phyloP scores from a whole-genome alignment of 2,888 invertebrate species.

The Heteropelma amictum region DNA sequence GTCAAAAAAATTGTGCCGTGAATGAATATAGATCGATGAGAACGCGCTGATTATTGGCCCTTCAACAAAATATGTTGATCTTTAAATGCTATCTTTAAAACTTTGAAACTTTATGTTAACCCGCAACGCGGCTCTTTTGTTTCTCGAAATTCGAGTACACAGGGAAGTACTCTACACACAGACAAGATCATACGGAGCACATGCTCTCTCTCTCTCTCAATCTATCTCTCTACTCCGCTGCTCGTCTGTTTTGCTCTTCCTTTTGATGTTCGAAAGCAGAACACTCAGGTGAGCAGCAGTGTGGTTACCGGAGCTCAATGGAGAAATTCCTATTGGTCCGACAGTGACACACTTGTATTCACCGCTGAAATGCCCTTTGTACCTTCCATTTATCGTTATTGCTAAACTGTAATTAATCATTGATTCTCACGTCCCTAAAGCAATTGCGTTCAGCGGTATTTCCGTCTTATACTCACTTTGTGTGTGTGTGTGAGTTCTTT shows the following conservation, averaged over 20 bases:
- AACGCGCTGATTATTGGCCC: no score
- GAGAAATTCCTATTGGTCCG: constrained; percentile 15
- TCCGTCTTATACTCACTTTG: background rate
- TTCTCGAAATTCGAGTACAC: background rate
- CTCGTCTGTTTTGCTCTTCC: background rate
- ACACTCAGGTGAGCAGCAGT: constrained; percentile 29
- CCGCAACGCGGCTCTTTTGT: background rate
- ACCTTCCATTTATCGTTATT: constrained; percentile 12
- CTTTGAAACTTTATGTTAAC: background rate
- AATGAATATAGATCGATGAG: no score
- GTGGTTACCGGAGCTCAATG: constrained; percentile 24
- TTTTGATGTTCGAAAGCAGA: constrained; percentile 44
- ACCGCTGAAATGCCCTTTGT: background rate
- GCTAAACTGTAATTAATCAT: background rate
- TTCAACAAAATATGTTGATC: no score
- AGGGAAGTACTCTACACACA: background rate
- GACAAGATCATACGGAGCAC: constrained; percentile 2
- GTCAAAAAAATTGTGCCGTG: no score
- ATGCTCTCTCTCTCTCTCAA: background rate
- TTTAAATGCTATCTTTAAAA: no score
- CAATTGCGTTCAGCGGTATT: background rate
- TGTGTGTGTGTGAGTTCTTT: background rate
- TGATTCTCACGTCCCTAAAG: background rate
- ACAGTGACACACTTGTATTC: constrained; percentile 11
- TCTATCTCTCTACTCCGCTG: background rate